Evolutionary conservation across 2,797 vertebrate genomes (phyloP).

Genomic region (Mycteria americana): DNA sequence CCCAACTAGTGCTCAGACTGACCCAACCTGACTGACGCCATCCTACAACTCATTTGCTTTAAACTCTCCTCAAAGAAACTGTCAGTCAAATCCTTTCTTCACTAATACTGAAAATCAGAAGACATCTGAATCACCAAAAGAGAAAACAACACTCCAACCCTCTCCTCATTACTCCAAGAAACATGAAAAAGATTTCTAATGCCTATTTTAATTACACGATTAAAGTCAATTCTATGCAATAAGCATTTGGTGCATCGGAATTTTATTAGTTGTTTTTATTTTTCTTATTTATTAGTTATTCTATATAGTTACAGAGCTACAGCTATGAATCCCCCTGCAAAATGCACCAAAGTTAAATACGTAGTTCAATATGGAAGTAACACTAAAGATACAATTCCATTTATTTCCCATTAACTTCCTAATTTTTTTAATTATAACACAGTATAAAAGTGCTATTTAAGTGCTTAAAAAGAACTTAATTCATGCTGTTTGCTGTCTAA

Average conservation of each 20-base stretch:
- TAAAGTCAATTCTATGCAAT: neutral
- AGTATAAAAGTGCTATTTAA: neutral
- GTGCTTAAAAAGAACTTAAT: neutral
- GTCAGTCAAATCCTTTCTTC: neutral
- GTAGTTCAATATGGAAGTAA: neutral
- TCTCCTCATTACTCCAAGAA: neutral
- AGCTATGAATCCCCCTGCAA: neutral
- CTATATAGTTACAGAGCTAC: neutral
- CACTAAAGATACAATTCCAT: neutral
- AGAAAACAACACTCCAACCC: neutral
- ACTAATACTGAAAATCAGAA: neutral
- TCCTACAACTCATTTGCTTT: neutral
- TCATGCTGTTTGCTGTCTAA: neutral
- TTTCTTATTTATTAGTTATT: neutral
- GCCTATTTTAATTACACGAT: neutral
- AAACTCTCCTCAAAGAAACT: neutral
- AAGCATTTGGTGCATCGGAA: neutral
- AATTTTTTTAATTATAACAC: neutral
- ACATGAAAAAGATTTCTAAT: neutral
- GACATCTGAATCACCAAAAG: neutral
- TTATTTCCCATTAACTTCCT: neutral
- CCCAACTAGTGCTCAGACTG: slow-evolving; percentile 10
- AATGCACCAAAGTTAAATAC: neutral
- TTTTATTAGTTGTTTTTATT: neutral
- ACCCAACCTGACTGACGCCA: neutral